These are phyloP conservation scores for Macrosoma leucophasiata DNA, from an alignment of 2,888 invertebrate genomes.

Conservation along the genomic window DNA sequence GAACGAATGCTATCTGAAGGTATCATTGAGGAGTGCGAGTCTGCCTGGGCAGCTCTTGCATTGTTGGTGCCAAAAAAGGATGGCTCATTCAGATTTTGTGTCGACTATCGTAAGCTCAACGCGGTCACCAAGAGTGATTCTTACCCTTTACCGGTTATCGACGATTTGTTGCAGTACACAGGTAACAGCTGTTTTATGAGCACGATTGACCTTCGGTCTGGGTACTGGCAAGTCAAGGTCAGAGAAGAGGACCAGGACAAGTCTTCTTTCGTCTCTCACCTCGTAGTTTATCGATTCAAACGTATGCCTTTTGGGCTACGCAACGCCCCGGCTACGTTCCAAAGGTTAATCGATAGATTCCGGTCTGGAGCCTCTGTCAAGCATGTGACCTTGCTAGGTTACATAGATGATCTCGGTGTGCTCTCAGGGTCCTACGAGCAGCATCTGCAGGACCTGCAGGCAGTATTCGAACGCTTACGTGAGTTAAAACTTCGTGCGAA, in stretches of 20 bases:
- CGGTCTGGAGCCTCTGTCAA: constrained; percentile 20
- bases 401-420: constrained; percentile 34
- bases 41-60: constrained; percentile 39
- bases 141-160: constrained; percentile 44
- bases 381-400: constrained; percentile 28
- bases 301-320: constrained; percentile 35
- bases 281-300: constrained; percentile 33
- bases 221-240: constrained; percentile 39
- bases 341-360: constrained; percentile 28
- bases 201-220: constrained; percentile 37
- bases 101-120: constrained; percentile 34
- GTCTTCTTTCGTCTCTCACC: constrained; percentile 33
- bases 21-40: constrained; percentile 42
- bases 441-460: constrained; percentile 29
- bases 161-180: constrained; percentile 39
- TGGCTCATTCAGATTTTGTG: constrained; percentile 32
- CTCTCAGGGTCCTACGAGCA: constrained; percentile 24
- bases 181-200: constrained; percentile 32
- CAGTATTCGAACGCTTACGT: constrained; percentile 27
- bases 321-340: constrained; percentile 36
- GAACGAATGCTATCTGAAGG: constrained; percentile 32
- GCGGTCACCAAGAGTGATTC: constrained; percentile 25
- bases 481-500: constrained; percentile 29
- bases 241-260: constrained; percentile 26
- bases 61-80: constrained; percentile 38